Conservation (phyloP, 2,113 vertebrate species). For the Scalopus aquaticus region DNA sequence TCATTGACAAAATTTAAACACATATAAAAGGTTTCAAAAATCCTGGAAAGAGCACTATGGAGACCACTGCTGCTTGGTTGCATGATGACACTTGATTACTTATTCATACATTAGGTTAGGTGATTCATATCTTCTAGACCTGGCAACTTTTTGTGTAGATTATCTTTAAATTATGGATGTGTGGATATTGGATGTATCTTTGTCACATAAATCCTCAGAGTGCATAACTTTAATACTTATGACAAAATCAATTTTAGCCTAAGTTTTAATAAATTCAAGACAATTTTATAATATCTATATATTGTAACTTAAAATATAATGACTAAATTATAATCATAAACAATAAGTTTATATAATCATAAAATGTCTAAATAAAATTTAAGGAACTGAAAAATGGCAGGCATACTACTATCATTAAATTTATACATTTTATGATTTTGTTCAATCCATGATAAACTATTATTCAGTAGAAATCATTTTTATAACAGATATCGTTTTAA, state of each 20-base stretch:
- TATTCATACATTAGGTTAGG: rapidly evolving
- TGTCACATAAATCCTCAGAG: not conserved
- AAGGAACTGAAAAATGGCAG: not conserved
- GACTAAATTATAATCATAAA: not conserved
- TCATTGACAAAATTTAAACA: not conserved
- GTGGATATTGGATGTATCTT: not conserved
- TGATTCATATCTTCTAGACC: not conserved
- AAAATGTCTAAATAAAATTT: not conserved
- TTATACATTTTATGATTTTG: not conserved
- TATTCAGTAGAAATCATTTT: not conserved
- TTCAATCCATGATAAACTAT: not conserved
- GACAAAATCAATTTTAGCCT: not conserved
- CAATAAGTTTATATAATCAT: not conserved
- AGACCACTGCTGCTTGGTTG: not conserved
- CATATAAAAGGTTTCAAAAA: not conserved
- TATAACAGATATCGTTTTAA: not conserved
- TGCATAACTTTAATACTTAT: not conserved
- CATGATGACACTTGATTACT: not conserved
- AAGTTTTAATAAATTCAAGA: not conserved
- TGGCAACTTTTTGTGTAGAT: not conserved
- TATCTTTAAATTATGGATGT: not conserved
- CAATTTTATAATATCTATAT: not conserved
- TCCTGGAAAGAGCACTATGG: not conserved
- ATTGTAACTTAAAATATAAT: not conserved
- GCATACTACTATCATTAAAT: not conserved